Conservation (phyloP, 2,113 vertebrate species). For the Dinomys branickii region DNA sequence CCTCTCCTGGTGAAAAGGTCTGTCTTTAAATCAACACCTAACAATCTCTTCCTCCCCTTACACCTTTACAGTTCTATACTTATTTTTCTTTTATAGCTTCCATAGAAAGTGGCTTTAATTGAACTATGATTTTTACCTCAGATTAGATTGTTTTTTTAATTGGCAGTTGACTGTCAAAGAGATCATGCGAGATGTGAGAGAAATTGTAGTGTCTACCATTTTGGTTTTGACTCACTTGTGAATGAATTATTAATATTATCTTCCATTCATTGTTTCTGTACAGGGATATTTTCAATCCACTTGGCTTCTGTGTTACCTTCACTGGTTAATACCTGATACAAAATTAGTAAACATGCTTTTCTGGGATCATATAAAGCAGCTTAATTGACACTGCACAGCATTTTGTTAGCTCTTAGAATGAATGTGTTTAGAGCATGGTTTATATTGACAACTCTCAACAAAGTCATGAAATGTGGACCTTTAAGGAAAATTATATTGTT, state of each 20-base stretch:
- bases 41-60: not conserved
- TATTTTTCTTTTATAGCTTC: not conserved
- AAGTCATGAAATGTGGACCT: not conserved
- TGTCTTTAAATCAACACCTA: not conserved
- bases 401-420: not conserved
- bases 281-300: not conserved
- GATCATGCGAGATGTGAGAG: not conserved
- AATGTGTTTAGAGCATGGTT: not conserved
- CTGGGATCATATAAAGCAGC: not conserved
- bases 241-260: constrained; percentile 55
- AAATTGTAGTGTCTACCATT: not conserved
- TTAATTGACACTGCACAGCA: not conserved
- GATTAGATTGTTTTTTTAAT: not conserved
- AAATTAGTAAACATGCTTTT: constrained; percentile 7
- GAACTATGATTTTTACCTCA: constrained; percentile 10
- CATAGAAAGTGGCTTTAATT: not conserved
- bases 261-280: not conserved
- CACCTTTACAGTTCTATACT: constrained; percentile 27
- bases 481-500: constrained; percentile 42
- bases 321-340: constrained; percentile 25
- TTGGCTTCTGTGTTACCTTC: not conserved
- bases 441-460: not conserved
- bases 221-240: not conserved
- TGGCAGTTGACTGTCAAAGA: constrained; percentile 40
- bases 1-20: not conserved